phyloP scores from a whole-genome alignment of 2,113 vertebrate genomes.

The Chrysochloris asiatica region DNA sequence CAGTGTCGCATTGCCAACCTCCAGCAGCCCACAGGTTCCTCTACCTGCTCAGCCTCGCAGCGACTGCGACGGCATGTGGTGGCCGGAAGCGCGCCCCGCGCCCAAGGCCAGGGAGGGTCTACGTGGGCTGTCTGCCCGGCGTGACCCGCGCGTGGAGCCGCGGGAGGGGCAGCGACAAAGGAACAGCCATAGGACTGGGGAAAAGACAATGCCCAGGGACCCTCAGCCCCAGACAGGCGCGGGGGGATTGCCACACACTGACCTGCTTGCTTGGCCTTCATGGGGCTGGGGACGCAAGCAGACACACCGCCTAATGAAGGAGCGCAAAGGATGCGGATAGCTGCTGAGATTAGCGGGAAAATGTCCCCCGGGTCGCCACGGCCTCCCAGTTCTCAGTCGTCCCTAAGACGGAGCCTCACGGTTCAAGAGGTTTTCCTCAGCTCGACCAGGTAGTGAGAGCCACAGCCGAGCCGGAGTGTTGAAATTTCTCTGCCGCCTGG shows the following conservation, averaged over 20 bases:
- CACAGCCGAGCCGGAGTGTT: neutral
- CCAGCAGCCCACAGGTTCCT: neutral
- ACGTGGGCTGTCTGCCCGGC: neutral
- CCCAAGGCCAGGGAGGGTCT: neutral
- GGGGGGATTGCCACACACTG: neutral
- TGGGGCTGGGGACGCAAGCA: neutral
- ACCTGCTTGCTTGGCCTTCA: constrained; percentile 54
- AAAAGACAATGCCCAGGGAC: neutral
- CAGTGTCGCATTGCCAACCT: neutral
- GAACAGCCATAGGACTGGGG: accelerated
- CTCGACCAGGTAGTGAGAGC: neutral
- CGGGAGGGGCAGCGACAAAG: neutral
- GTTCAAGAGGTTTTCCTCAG: neutral
- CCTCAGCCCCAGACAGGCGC: neutral
- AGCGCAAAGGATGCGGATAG: neutral
- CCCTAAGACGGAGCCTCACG: neutral
- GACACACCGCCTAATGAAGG: neutral
- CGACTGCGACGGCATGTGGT: neutral
- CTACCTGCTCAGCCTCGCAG: neutral
- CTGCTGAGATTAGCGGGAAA: neutral
- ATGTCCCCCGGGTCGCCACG: neutral
- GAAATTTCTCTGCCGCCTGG: neutral
- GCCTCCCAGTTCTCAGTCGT: neutral
- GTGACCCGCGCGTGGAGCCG: neutral
- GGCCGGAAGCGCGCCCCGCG: neutral